Conservation (phyloP, 2,888 invertebrate genomes). For the Exephanes ischioxanthus region DNA sequence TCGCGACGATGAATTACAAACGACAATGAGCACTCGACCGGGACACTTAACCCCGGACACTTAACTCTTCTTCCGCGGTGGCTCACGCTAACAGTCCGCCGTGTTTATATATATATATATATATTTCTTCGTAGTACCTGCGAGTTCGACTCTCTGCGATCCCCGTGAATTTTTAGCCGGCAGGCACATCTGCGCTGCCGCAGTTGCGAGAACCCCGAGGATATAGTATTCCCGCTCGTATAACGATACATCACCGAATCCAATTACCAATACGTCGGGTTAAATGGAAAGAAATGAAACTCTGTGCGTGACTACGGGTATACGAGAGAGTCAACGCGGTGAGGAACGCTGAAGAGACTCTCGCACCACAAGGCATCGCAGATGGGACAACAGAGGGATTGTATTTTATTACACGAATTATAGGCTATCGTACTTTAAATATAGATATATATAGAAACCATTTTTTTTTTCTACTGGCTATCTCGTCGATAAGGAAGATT, state of each 20-base stretch:
- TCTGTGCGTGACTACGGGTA: constrained; percentile 39
- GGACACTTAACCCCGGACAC: constrained; percentile 68
- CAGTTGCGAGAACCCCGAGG: constrained; percentile 58
- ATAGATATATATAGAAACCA: background rate
- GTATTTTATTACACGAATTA: constrained; percentile 2
- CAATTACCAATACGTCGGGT: constrained; percentile 68
- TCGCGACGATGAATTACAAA: constrained; percentile 66
- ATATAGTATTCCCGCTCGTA: constrained; percentile 42
- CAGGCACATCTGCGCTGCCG: constrained; percentile 56
- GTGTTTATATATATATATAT: constrained; percentile 11
- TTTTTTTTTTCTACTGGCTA: too few species aligned
- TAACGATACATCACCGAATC: constrained; percentile 70
- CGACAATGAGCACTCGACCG: constrained; percentile 68
- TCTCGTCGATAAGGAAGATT: too few species aligned
- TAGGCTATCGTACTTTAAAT: background rate
- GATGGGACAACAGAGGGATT: constrained; percentile 4
- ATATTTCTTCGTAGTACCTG: constrained; percentile 38
- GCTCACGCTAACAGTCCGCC: constrained; percentile 12
- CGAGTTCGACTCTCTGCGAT: constrained; percentile 28
- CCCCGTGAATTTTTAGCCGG: constrained; percentile 38
- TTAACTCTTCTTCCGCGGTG: constrained; percentile 60
- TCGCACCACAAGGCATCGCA: background rate
- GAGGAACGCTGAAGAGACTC: constrained; percentile 5
- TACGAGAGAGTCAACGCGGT: constrained; percentile 33
- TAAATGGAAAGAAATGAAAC: constrained; percentile 63